Evolutionary conservation across 2,888 invertebrate species (phyloP), one percentile per base, ranked within the genome.

Genomic region (Macaria liturata): DNA sequence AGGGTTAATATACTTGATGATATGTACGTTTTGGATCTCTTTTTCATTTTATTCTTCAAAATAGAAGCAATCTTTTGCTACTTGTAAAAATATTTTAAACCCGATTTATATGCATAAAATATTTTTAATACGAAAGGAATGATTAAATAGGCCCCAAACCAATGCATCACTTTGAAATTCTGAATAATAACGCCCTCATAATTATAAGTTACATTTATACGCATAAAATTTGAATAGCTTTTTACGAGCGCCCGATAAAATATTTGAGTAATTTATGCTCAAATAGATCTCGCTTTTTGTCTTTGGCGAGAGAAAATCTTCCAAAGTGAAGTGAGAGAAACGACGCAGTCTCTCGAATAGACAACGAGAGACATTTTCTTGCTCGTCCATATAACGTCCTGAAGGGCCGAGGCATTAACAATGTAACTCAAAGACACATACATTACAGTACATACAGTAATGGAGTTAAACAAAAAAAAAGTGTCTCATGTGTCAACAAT

Each of bases 271-370:
- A 49, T 49, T 42, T 49, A 43, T 50, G 34, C 34, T 44, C 34
- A 30, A 44, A 44, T 44, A 51, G 39, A 6, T 39, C 45, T 37
- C 44, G 45, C 51, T 45, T 50, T 31, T 50, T 45, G 45, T 37
- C 30, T 51, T 3, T 42, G 1, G n/a, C 7, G 34, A 8, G 8
- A 49, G 46, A 47, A 39, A 51, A 57, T 52, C 44, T 32, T 40
- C 46, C 46, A 20, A 49, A 54, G 46, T 43, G 30, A 50, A 50
- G 58, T 59, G 58, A 43, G 43, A 59, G 54, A 57, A 52, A 49
- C 43, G 46, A 43, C 39, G 42, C 50, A 50, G 43, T 54, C 46
- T 32, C 5, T 34, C 39, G 46, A 50, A 54, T 50, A 51, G 46
- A 9, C 40, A 7, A 37, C 34, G 7, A 37, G 7, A 37, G 34